Percentiles rank a stretch among this genome's conserved stretches.
Conservation (phyloP, 1,140 invertebrate species). For the Aculops lycopersici region DNA sequence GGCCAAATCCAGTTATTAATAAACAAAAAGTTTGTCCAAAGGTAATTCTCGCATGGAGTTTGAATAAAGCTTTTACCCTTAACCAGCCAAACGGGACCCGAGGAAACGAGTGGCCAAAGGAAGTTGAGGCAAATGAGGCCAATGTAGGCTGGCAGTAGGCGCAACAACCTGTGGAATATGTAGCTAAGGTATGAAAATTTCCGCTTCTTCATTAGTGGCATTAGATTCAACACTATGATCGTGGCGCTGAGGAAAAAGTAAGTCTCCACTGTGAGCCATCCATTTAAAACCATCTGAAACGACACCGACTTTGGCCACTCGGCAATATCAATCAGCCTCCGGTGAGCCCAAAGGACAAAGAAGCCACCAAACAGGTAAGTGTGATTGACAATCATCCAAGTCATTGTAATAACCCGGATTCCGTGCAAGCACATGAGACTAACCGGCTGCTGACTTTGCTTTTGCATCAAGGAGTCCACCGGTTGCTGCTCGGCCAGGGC, state of each 20-base stretch:
- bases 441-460: no score
- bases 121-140: neutral
- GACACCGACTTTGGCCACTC: constrained; percentile 6
- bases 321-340: constrained; percentile 4
- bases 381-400: constrained; percentile 68
- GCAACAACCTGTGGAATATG: constrained; percentile 7
- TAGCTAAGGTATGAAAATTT: constrained; percentile 7
- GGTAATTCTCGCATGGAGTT: constrained; percentile 5
- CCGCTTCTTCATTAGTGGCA: constrained; percentile 4
- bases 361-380: constrained; percentile 19
- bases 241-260: constrained; percentile 11
- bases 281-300: constrained; percentile 11
- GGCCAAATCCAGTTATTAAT: constrained; percentile 10
- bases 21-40: constrained; percentile 11
- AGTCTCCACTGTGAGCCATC: constrained; percentile 10
- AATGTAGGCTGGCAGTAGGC: constrained; percentile 7
- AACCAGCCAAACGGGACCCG: constrained; percentile 7
- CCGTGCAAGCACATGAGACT: constrained; percentile 27
- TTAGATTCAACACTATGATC: constrained; percentile 5
- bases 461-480: no score
- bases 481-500: no score
- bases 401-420: constrained; percentile 47
- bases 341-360: neutral
- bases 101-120: constrained; percentile 6
- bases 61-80: neutral